Percentiles rank a stretch among this genome's conserved stretches.
Conservation (phyloP, 2,888 invertebrate species). For the Pocota personata region DNA sequence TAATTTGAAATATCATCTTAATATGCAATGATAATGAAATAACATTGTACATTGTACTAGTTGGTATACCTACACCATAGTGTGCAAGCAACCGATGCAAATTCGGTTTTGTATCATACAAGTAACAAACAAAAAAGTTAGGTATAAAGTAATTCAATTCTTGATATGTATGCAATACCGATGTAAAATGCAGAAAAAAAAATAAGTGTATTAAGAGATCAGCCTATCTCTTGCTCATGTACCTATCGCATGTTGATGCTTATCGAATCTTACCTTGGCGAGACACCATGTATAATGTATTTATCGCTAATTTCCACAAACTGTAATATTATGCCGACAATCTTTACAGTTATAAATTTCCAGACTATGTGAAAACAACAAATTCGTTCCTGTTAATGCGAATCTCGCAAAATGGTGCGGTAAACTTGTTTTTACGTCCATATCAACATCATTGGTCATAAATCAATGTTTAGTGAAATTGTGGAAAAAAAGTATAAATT, state of each 20-base stretch:
- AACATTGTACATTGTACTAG: not conserved
- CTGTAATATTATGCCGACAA: not conserved
- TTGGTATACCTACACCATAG: not conserved
- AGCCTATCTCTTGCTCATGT: not conserved
- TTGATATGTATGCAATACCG: not conserved
- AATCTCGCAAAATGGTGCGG: not conserved
- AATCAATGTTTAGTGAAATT: not conserved
- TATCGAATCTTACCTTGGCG: not conserved
- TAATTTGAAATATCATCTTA: not conserved
- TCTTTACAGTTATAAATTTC: not conserved
- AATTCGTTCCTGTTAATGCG: not conserved
- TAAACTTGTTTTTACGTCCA: not conserved
- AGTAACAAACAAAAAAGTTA: not conserved
- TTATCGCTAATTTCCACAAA: not conserved
- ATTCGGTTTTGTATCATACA: not conserved
- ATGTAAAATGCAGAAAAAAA: not conserved
- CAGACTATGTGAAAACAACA: not conserved
- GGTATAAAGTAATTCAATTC: not conserved
- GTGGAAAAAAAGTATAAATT: not conserved
- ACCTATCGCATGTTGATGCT: not conserved
- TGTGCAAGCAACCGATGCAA: constrained; percentile 5
- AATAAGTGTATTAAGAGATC: not conserved
- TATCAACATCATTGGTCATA: not conserved
- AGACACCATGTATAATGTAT: not conserved
- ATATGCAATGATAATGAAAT: not conserved